These are phyloP conservation scores for Phymorhynchus buccinoides DNA, from an alignment of 1,140 invertebrate species.

Conservation along the genomic window DNA sequence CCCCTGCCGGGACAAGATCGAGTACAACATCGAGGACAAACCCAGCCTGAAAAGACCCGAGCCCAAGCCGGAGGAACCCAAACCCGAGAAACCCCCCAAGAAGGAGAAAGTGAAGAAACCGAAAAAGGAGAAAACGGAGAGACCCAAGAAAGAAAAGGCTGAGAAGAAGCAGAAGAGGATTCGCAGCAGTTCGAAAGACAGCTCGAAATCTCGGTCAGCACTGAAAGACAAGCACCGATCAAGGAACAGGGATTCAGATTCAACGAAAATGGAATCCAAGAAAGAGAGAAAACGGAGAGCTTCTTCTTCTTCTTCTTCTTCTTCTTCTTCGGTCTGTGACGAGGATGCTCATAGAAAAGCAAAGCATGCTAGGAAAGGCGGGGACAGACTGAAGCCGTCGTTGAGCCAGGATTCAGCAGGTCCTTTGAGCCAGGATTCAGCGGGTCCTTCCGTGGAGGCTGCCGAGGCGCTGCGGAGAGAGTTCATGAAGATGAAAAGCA, in stretches of 20 bases:
- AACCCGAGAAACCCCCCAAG: neutral
- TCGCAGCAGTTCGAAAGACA: neutral
- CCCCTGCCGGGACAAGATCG: slow-evolving; percentile 18
- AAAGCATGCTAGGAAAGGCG: neutral
- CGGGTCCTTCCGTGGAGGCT: neutral
- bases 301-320: too few species aligned
- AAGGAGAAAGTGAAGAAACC: slow-evolving; percentile 31
- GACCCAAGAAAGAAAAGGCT: too few species aligned
- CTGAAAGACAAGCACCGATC: neutral
- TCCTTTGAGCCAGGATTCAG: neutral
- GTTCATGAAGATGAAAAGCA: neutral
- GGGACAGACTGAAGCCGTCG: neutral
- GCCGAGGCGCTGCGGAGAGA: neutral
- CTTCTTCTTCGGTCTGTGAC: too few species aligned
- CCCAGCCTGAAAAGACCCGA: slow-evolving; percentile 35
- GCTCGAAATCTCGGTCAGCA: too few species aligned
- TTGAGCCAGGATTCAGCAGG: neutral
- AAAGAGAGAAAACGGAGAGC: neutral
- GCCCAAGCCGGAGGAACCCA: slow-evolving; percentile 11
- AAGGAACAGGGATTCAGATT: neutral
- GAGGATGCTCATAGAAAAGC: neutral
- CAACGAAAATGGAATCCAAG: neutral
- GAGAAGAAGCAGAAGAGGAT: too few species aligned
- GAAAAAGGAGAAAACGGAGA: slow-evolving; percentile 33
- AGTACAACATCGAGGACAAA: slow-evolving; percentile 15